Base-by-base conservation (phyloP, 2,888 invertebrate species). In the Synergus umbraculus region DNA sequence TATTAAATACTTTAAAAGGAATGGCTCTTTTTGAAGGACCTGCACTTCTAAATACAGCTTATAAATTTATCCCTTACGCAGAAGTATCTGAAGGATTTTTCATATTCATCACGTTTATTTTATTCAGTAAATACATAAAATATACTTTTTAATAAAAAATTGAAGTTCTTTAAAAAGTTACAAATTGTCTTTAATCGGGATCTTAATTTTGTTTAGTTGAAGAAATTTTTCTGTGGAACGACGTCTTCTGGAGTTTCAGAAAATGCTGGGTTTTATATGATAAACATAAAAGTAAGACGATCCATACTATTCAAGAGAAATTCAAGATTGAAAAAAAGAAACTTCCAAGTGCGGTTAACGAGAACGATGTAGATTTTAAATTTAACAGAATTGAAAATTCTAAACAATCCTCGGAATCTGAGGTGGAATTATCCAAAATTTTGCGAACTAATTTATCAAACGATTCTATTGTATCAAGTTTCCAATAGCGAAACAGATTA, bases 171-270 rank as follows among this genome's bases (percentile, higher is more conserved):
- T 49, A n/a, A 22, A 60, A 65, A n/a, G n/a, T 4, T 2, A 22
- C 22, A 41, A 43, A n/a, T 8, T 29, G 13, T 5, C 1, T n/a
- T 18, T 43, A 41, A 41, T n/a, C n/a, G 0, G 3, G 49, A 13
- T 46, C 13, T 46, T 13, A 29, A 76, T 79, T 41, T 12, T 64
- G 84, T 86, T 46, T 73, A 90, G 89, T 87, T 29, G 89, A 89
- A 77, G 87, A 89, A 78, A 63, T 90, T 12, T 88, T 83, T 64
- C 85, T 89, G 13, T 90, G 89, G 89, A 87, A 84, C 58, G 83
- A 87, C n/a, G 83, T 87, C 10, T 85, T 88, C 12, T 18, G 66
- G 2, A 88, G 81, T 67, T 90, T 90, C 54, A 82, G 80, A 63
- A 81, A 65, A 5, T 87, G 87, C 77, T 90, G 89, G 90, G 77